Base-by-base conservation (phyloP, 1,140 invertebrate species). In the Gryllus bimaculatus region DNA sequence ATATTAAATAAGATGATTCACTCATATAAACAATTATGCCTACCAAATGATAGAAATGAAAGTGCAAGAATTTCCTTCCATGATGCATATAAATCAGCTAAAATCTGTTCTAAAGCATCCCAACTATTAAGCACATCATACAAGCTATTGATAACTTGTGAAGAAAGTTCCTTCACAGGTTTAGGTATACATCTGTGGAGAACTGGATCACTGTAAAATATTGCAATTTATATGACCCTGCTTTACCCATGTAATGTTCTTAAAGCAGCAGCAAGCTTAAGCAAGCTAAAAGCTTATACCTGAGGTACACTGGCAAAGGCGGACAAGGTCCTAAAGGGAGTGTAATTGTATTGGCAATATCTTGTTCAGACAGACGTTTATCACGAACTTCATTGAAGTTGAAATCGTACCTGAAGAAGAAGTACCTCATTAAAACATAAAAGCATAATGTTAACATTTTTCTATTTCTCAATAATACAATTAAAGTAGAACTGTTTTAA, bases 101-200 rank as follows among this genome's bases (percentile, higher is more conserved):
- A 87, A 84, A 96, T 91, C 87, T 96, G 93, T 85, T 96, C 93
- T 80, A 96, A 90, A 54, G 92, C 90, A 85, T 96, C 94, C 94
- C 94, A 95, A 82, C 91, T 93, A 84, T 96, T 96, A 10, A 97
- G 87, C 80, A 94, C 88, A 10, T 90, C 91, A 87, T 95, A 95
- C 79, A 96, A 89, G 84, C 93, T 91, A 20, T 86, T 88, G 48
- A 80, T 73, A 48, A 80, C 47, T 78, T 88, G 87, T 79, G 88
- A 85, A 8, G 89, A 87, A 1, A 92, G 83, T 77, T 92, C 90
- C 81, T 89, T 89, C 8, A 91, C 85, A 10, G 87, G 84, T 80
- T 90, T 91, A 26, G 96, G 96, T 81, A 97, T 90, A 86, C 96
- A 98, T 47, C 96, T 90, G 85, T 96, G 95, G 77, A 98, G 85